These are phyloP conservation scores for Macaria notata DNA, from an alignment of 2,888 invertebrate species.

Conservation along the genomic window DNA sequence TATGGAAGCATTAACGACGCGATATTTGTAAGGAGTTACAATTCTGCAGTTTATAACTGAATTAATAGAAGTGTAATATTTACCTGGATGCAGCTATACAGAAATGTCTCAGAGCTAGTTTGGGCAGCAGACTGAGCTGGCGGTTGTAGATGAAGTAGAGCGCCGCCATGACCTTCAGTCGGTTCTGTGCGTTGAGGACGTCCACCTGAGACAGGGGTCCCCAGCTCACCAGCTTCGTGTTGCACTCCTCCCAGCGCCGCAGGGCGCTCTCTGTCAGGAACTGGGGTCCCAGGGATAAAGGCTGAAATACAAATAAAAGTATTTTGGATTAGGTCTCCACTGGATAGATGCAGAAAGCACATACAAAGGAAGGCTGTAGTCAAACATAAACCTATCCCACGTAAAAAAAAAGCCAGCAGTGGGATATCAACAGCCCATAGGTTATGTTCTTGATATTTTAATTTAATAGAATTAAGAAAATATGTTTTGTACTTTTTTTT, in stretches of 20 bases:
- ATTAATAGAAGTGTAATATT: background rate
- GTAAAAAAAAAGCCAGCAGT: too few relatives aligned
- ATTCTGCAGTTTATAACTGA: too few relatives aligned
- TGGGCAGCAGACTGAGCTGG: conserved; percentile 90
- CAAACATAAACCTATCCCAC: too few relatives aligned
- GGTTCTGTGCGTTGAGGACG: conserved; percentile 94
- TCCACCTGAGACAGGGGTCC: conserved; percentile 96
- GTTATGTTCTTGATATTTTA: too few relatives aligned
- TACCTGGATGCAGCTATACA: conserved; percentile 92
- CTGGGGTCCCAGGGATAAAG: conserved; percentile 87
- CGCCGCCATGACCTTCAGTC: conserved; percentile 94
- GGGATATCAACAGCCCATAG: too few relatives aligned
- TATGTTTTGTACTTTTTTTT: too few relatives aligned
- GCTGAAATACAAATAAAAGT: conserved; percentile 71
- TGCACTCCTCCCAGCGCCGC: conserved; percentile 93
- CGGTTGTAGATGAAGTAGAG: conserved; percentile 94
- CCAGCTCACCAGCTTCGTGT: conserved; percentile 93
- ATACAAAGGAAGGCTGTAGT: too few relatives aligned
- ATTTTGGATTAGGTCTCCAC: too few relatives aligned
- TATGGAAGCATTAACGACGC: too few relatives aligned
- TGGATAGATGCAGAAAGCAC: too few relatives aligned
- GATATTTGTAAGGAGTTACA: too few relatives aligned
- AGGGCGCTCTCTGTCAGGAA: conserved; percentile 93
- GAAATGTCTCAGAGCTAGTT: conserved; percentile 89
- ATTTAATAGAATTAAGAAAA: too few relatives aligned